Evolutionary conservation across 2,888 invertebrate species (phyloP), one percentile per base, ranked within the genome.

Genomic region (Hypsopygia costalis): DNA sequence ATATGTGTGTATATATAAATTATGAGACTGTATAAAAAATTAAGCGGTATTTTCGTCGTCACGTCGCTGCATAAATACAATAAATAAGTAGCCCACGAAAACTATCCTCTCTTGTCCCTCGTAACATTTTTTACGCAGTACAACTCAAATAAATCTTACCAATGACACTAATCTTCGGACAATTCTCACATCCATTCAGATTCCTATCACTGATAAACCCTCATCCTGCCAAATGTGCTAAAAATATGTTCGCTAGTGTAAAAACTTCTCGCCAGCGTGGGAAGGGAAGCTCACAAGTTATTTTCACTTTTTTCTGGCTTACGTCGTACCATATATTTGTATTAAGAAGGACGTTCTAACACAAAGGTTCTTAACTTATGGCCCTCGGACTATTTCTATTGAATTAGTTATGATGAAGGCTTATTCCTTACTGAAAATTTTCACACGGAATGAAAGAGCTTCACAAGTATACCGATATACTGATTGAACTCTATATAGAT

Each of bases 101-200:
- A 16, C 4, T 16, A 16, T 16, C 4, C 16, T 3, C 16, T 16
- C n/a, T 16, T 16, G 16, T 25, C 25, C n/a, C 6, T 25, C 25
- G 6, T 5, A 3, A 25, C 25, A 25, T 25, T 6, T 8, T 25
- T 25, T 7, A 8, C 6, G 8, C 6, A 25, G 25, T n/a, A 5
- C 25, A 32, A n/a, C 22, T 16, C 22, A 37, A 31, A 33, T 39
- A 39, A 39, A 34, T 39, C 33, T 39, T 33, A 20, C 9, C 27
- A 12, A n/a, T 25, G 38, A 10, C 33, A 28, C 27, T 28, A 16
- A 33, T 39, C 27, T 33, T 38, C 36, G 33, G 39, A 34, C 40
- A 30, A 40, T 42, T 46, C 40, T 34, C 35, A 42, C 40, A 36
- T 31, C 25, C 42, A 36, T 42, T 40, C 31, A 32, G 45, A 42